Evolutionary conservation across 2,888 invertebrate species (phyloP).

Genomic region (Ernsta delagoae): DNA sequence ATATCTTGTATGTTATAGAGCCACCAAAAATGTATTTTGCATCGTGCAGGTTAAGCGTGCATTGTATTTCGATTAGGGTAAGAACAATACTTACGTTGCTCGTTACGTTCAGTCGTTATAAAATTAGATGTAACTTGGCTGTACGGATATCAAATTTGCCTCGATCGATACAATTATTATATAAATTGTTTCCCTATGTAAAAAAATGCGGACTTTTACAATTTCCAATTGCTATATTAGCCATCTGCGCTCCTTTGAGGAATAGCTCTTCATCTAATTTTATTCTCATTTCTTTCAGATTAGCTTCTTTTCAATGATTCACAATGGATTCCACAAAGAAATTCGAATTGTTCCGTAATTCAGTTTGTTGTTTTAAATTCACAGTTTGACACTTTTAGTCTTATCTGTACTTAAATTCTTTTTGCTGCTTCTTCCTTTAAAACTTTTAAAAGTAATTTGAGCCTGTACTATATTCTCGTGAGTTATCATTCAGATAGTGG

Average conservation of each 20-base stretch:
- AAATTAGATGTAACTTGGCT: not conserved
- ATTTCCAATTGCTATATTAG: constrained; percentile 42
- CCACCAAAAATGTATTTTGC: too few species aligned
- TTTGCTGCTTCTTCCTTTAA: not conserved
- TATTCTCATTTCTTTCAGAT: constrained; percentile 65
- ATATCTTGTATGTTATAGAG: too few species aligned
- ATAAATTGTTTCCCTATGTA: constrained; percentile 19
- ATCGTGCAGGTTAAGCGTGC: too few species aligned
- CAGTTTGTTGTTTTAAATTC: constrained; percentile 23
- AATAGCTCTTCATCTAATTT: constrained; percentile 67
- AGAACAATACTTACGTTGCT: too few species aligned
- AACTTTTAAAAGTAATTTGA: too few species aligned
- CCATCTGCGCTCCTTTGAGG: constrained; percentile 65
- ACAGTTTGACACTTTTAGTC: not conserved
- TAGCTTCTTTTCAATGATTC: constrained; percentile 39
- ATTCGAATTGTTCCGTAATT: constrained; percentile 23
- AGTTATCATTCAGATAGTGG: too few species aligned
- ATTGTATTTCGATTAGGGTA: too few species aligned
- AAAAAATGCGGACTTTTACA: constrained; percentile 44
- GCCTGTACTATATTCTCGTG: too few species aligned
- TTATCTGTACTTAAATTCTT: not conserved
- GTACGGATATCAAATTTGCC: not conserved
- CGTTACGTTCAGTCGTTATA: not conserved
- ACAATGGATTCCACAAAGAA: constrained; percentile 35
- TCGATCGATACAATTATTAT: not conserved